Conservation (phyloP, 37 sponge, comb jelly and placozoan species). For the Dysidea cf. avara region DNA sequence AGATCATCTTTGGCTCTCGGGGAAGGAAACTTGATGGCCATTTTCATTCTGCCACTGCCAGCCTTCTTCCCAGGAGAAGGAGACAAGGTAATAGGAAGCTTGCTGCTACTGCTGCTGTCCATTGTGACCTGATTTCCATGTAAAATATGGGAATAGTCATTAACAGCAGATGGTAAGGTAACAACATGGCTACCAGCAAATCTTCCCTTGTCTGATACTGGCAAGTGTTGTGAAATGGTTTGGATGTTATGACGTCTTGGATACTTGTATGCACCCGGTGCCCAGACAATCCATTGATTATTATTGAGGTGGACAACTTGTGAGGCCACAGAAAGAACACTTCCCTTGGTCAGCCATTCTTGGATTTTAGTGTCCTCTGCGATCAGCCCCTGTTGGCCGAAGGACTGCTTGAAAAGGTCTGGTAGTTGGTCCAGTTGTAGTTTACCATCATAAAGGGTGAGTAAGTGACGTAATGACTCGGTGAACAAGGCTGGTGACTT, state of each 20-base stretch:
- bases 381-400: background rate
- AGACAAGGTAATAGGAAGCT: too few species aligned
- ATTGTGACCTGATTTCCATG: too few species aligned
- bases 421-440: slow-evolving; percentile 27
- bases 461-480: slow-evolving; percentile 58
- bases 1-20: too few species aligned
- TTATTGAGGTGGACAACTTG: slow-evolving; percentile 46
- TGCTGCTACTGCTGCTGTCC: too few species aligned
- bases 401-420: slow-evolving; percentile 13
- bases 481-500: background rate
- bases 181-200: too few species aligned
- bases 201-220: too few species aligned
- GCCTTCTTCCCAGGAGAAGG: too few species aligned
- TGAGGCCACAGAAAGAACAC: slow-evolving; percentile 1
- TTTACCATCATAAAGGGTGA: slow-evolving; percentile 41
- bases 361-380: slow-evolving; percentile 8
- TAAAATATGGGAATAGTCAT: too few species aligned
- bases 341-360: slow-evolving; percentile 15
- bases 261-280: slow-evolving; percentile 38
- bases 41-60: too few species aligned
- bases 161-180: too few species aligned
- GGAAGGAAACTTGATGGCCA: too few species aligned
- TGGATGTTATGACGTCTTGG: slow-evolving; percentile 17
- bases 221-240: too few species aligned
- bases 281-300: slow-evolving; percentile 52